Evolutionary conservation across 2,797 vertebrate genomes (phyloP).

Genomic region (Zenarchopterus dispar): DNA sequence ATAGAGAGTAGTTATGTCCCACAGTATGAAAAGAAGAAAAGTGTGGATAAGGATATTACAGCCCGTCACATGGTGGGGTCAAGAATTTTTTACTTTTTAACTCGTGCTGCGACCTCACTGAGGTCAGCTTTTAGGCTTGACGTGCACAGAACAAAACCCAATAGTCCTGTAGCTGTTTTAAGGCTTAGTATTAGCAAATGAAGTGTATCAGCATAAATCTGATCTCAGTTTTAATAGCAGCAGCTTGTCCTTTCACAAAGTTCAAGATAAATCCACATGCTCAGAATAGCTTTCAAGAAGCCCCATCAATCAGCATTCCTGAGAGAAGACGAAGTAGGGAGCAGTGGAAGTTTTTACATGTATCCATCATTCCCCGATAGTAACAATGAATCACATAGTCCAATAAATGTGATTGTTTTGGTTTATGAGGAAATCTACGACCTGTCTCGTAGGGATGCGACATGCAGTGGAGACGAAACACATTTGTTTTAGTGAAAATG

Average conservation of each 20-base stretch:
- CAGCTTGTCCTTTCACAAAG: slow-evolving; percentile 48
- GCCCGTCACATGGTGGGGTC: slow-evolving; percentile 23
- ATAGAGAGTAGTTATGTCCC: slow-evolving; percentile 55
- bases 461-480: no score
- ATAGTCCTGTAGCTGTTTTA: slow-evolving; percentile 67
- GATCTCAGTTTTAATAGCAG: slow-evolving; percentile 66
- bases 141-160: slow-evolving; percentile 65
- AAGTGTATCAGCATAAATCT: slow-evolving; percentile 77
- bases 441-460: no score
- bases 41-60: slow-evolving; percentile 24
- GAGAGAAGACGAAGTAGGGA: slow-evolving; percentile 11
- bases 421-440: no score
- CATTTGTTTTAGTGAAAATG: no score
- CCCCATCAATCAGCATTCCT: slow-evolving; percentile 23
- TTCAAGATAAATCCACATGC: slow-evolving; percentile 65
- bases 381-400: not conserved
- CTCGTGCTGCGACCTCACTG: slow-evolving; percentile 19
- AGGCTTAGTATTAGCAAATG: slow-evolving; percentile 73
- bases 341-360: not conserved
- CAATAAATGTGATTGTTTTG: not conserved
- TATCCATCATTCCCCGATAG: not conserved
- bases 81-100: slow-evolving; percentile 13
- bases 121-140: slow-evolving; percentile 60
- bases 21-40: slow-evolving; percentile 15
- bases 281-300: slow-evolving; percentile 34